A percentile compares a stretch with the other conserved stretches of the same genome.
These are phyloP conservation scores for Sebastes cheni DNA, from an alignment of 2,797 vertebrate genomes.

Conservation along the genomic window DNA sequence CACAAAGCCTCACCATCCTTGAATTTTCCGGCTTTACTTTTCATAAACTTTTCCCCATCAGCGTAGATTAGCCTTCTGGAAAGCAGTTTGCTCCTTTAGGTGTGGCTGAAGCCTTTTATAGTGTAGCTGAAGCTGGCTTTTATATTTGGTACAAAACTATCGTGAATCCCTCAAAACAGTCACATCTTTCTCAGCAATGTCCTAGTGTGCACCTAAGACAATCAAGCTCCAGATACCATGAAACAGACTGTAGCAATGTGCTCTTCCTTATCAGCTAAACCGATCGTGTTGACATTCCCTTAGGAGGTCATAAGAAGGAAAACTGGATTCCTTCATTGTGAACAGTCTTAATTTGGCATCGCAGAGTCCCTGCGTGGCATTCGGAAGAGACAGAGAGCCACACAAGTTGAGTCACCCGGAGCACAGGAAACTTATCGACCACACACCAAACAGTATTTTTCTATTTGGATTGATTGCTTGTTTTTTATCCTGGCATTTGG, in stretches of 20 bases:
- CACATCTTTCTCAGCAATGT: neutral
- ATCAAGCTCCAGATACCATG: slow-evolving; percentile 36
- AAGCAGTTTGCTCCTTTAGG: neutral
- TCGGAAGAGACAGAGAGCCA: slow-evolving; percentile 29
- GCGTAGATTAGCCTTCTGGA: neutral
- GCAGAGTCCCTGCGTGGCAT: slow-evolving; percentile 30
- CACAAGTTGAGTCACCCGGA: slow-evolving; percentile 2
- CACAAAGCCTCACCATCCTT: slow-evolving; percentile 3
- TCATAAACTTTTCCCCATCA: neutral
- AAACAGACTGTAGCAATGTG: slow-evolving; percentile 31
- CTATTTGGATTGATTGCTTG: neutral
- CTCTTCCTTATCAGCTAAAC: slow-evolving; percentile 56
- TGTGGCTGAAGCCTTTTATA: neutral
- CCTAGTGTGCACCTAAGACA: slow-evolving; percentile 17
- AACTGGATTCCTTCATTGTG: slow-evolving; percentile 64
- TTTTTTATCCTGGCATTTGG: slow-evolving; percentile 13
- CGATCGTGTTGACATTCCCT: slow-evolving; percentile 45
- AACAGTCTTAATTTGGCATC: slow-evolving; percentile 31
- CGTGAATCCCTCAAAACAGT: neutral
- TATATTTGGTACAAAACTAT: neutral
- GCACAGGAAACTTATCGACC: neutral
- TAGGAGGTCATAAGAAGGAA: slow-evolving; percentile 59
- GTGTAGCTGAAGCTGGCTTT: too few species aligned
- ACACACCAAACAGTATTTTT: neutral
- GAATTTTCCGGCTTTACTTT: neutral